These are phyloP conservation scores for Agrotis puta DNA, from an alignment of 2,888 invertebrate genomes.

Conservation along the genomic window DNA sequence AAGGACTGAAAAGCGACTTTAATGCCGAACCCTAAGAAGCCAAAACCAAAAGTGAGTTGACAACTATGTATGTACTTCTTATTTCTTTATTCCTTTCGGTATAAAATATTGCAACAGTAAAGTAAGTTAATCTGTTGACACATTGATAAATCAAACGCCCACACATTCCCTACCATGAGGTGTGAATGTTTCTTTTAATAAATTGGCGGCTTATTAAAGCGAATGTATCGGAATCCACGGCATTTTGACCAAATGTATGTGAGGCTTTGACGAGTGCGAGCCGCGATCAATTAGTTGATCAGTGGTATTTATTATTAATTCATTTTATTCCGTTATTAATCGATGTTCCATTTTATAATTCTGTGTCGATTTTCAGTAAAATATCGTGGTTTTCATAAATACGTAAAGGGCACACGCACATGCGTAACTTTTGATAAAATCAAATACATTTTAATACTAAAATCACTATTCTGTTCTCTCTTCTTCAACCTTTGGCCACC, in stretches of 20 bases:
- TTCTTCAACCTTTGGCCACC: too few relatives aligned
- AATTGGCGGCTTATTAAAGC: slow-evolving; percentile 65
- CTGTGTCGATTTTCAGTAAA: not conserved
- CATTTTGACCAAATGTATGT: slow-evolving; percentile 40
- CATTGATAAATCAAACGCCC: slow-evolving; percentile 26
- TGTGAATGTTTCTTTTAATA: slow-evolving; percentile 41
- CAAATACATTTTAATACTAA: too few relatives aligned
- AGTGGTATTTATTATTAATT: slow-evolving; percentile 42
- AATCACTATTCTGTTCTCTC: too few relatives aligned
- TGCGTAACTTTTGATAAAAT: too few relatives aligned
- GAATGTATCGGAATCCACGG: slow-evolving; percentile 45
- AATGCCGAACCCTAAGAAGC: too few relatives aligned
- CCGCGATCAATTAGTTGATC: slow-evolving; percentile 51
- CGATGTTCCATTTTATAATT: not conserved
- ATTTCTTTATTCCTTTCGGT: not conserved
- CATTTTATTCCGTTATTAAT: slow-evolving; percentile 31
- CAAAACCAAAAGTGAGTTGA: too few relatives aligned
- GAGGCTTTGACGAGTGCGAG: slow-evolving; percentile 37
- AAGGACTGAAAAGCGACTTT: too few relatives aligned
- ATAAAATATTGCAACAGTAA: slow-evolving; percentile 18
- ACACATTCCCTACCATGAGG: slow-evolving; percentile 27
- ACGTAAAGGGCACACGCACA: too few relatives aligned
- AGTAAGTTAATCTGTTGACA: slow-evolving; percentile 32
- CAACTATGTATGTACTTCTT: not conserved
- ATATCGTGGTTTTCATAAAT: not conserved